Evolutionary conservation across 2,888 invertebrate species (phyloP).

Genomic region (Hydraecia micacea): DNA sequence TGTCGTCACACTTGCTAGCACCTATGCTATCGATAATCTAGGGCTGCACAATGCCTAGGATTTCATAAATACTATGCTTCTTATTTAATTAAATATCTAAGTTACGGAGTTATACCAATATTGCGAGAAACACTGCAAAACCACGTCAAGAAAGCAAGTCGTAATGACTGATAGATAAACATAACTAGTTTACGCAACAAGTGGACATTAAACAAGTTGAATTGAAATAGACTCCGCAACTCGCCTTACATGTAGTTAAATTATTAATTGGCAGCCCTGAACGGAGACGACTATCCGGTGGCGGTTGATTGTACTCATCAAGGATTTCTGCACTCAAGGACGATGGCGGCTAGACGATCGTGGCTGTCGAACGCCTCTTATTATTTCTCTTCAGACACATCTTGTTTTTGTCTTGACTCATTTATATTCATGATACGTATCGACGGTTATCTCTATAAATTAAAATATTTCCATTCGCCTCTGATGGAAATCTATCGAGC

Average conservation of each 20-base stretch:
- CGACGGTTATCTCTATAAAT: conserved; percentile 87
- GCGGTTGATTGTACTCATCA: conserved; percentile 91
- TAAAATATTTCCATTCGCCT: conserved; percentile 82
- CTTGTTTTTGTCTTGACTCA: conserved; percentile 88
- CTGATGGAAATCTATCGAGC: conserved; percentile 74
- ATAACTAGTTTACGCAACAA: conserved; percentile 70
- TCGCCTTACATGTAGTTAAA: conserved; percentile 76
- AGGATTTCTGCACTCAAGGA: conserved; percentile 90
- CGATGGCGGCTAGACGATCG: conserved; percentile 87
- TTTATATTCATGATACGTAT: conserved; percentile 90
- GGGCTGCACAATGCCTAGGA: conserved; percentile 71
- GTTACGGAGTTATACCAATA: neutral
- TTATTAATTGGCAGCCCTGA: conserved; percentile 87
- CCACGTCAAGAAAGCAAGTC: conserved; percentile 47
- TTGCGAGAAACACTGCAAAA: conserved; percentile 12
- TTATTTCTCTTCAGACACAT: conserved; percentile 88
- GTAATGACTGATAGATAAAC: conserved; percentile 64
- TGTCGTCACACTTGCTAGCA: conserved; percentile 81
- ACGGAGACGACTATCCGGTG: conserved; percentile 86
- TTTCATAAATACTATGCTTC: neutral
- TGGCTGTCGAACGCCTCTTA: conserved; percentile 86
- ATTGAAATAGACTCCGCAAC: conserved; percentile 68
- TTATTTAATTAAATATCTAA: neutral
- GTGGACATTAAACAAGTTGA: conserved; percentile 71
- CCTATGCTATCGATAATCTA: conserved; percentile 78